Percentiles rank a stretch among this genome's conserved stretches.
Evolutionary conservation across 2,797 vertebrate species (phyloP).

Genomic region (Scolopax bukidnonensis): DNA sequence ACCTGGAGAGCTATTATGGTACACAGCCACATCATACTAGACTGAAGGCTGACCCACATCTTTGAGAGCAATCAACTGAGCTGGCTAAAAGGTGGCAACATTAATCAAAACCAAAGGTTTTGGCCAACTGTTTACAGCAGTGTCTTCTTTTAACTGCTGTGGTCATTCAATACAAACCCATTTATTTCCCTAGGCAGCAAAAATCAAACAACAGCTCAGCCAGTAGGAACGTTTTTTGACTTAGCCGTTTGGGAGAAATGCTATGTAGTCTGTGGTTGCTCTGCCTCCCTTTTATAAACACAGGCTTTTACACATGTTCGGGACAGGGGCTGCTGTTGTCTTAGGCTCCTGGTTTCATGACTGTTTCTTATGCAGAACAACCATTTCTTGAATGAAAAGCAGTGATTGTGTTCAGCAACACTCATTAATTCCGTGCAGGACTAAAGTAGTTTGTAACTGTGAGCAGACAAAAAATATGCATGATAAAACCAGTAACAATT

Average conservation of each 20-base stretch:
- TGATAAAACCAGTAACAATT: background rate
- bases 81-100: background rate
- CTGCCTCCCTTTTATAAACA: background rate
- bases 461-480: background rate
- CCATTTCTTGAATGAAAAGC: background rate
- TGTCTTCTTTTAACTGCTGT: background rate
- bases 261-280: background rate
- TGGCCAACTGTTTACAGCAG: background rate
- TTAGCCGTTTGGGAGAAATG: background rate
- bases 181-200: conserved; percentile 1
- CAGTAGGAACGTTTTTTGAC: background rate
- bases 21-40: background rate
- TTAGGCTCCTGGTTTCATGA: background rate
- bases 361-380: background rate
- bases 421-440: background rate
- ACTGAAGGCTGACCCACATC: background rate
- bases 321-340: background rate
- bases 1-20: background rate
- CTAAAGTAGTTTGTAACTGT: background rate
- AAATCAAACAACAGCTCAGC: background rate
- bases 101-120: background rate
- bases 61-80: background rate
- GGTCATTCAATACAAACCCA: background rate
- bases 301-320: background rate
- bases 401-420: background rate